phyloP scores from a whole-genome alignment of 1,140 invertebrate genomes.

The Heliconius eleuchia region DNA sequence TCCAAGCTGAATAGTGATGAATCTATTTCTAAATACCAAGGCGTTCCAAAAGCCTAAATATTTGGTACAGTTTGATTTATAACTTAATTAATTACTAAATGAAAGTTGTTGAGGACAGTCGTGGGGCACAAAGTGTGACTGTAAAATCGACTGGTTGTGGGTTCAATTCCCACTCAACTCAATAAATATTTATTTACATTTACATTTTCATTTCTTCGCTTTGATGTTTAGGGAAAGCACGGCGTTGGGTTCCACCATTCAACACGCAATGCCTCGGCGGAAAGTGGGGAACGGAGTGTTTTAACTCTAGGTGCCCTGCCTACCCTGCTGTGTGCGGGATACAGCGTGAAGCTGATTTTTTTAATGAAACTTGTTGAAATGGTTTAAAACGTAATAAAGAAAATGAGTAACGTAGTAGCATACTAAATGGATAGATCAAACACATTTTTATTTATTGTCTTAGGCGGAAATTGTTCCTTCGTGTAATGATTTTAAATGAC shows the following conservation, averaged over 20 bases:
- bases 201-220: no score
- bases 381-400: not conserved
- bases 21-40: conserved; percentile 20
- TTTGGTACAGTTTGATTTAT: not conserved
- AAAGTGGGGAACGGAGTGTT: no score
- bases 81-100: not conserved
- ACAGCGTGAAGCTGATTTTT: no score
- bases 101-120: not conserved
- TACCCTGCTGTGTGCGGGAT: no score
- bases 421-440: not conserved
- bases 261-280: no score
- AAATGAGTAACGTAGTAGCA: not conserved
- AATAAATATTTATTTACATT: no score
- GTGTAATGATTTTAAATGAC: not conserved
- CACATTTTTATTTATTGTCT: not conserved
- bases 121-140: no score
- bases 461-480: not conserved
- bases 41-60: not conserved
- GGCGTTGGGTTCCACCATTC: no score
- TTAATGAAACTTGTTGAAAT: not conserved
- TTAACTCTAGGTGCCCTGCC: no score
- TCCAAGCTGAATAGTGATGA: conserved; percentile 62
- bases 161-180: no score
- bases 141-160: no score
- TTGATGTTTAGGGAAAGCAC: no score